Conservation (phyloP, 2,113 vertebrate genomes). For the Carassius gibelio region DNA sequence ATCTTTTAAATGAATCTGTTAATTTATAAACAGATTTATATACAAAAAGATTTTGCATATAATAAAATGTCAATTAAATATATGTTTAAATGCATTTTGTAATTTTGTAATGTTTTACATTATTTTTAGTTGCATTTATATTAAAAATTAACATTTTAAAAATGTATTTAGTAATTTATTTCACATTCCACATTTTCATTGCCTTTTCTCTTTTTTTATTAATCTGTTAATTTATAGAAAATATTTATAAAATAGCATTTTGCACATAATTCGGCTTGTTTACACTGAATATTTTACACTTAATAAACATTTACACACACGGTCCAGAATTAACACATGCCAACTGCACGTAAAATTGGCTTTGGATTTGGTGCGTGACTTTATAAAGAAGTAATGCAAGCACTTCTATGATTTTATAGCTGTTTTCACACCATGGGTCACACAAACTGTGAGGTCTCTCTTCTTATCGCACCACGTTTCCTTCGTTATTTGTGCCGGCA, state of each 20-base stretch:
- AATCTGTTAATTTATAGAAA: too few relatives aligned
- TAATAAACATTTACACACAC: background rate
- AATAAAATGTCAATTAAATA: too few relatives aligned
- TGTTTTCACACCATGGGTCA: background rate
- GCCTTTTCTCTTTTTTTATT: too few relatives aligned
- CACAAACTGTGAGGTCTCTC: background rate
- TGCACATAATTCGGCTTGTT: background rate
- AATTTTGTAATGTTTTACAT: too few relatives aligned
- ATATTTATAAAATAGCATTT: too few relatives aligned
- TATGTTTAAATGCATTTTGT: background rate
- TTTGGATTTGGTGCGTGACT: too few relatives aligned
- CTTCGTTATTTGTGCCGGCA: background rate
- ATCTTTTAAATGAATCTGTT: background rate
- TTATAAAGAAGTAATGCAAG: background rate
- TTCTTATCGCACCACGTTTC: background rate
- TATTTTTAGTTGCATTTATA: too few relatives aligned
- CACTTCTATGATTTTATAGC: background rate
- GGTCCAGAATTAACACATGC: too few relatives aligned
- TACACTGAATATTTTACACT: background rate
- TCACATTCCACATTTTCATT: too few relatives aligned
- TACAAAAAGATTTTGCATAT: background rate
- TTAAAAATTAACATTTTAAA: too few relatives aligned
- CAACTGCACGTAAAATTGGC: too few relatives aligned
- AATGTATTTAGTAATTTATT: too few relatives aligned
- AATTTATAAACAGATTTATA: background rate